Conservation (phyloP, 2,113 vertebrate species). For the Rhabdomys dilectus region DNA sequence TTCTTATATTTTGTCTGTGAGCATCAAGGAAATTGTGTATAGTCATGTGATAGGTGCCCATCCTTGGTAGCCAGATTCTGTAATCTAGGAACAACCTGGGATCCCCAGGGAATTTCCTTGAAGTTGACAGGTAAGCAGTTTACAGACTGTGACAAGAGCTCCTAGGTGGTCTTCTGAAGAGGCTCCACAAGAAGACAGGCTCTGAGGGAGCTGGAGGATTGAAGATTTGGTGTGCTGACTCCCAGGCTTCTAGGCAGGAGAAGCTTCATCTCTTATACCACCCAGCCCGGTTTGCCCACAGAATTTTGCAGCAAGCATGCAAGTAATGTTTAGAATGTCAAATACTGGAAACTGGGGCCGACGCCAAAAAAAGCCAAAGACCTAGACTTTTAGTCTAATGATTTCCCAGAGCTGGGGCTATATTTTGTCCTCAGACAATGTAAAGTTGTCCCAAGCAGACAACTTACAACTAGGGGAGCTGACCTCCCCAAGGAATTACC, state of each 20-base stretch:
- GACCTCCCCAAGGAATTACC: background rate
- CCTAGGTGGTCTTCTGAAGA: background rate
- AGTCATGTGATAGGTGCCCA: background rate
- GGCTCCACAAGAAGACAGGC: background rate
- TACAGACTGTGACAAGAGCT: background rate
- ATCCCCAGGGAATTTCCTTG: background rate
- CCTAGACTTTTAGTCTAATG: background rate
- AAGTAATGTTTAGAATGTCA: slow-evolving; percentile 14
- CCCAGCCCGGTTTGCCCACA: background rate
- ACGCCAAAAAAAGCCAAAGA: background rate
- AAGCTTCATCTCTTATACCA: background rate
- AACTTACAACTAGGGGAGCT: background rate
- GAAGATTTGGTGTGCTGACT: background rate
- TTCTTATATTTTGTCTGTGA: background rate
- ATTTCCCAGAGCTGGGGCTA: background rate
- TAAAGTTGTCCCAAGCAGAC: background rate
- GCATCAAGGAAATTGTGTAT: background rate
- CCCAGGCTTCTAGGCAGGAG: background rate
- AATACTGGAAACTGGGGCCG: slow-evolving; percentile 14
- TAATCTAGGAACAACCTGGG: background rate
- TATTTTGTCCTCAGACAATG: background rate
- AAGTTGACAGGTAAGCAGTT: background rate
- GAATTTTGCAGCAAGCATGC: background rate
- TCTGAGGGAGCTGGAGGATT: background rate
- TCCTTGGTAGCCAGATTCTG: background rate